These are phyloP conservation scores for Cliona cf. orientalis DNA, from an alignment of 37 sponge, comb jelly and placozoan genomes.

Conservation along the genomic window DNA sequence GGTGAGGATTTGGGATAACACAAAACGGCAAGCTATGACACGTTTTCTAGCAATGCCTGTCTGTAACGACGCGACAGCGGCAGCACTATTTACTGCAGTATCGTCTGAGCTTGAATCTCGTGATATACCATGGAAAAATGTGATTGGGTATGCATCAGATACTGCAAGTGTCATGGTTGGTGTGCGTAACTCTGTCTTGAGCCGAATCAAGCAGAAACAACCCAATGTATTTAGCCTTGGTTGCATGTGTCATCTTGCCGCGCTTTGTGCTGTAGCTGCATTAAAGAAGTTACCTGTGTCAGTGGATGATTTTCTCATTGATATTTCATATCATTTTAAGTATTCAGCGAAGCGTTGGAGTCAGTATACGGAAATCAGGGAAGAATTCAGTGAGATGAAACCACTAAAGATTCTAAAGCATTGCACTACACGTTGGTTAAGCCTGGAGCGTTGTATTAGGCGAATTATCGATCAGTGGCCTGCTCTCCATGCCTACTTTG, in stretches of 20 bases:
- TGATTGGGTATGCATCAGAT: conserved; percentile 35
- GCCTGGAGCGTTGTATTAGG: conserved; percentile 40
- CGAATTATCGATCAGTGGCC: conserved; percentile 41
- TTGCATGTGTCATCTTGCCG: conserved; percentile 34
- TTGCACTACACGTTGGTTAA: conserved; percentile 52
- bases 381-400: conserved; percentile 36
- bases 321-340: conserved; percentile 27
- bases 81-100: conserved; percentile 36
- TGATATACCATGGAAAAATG: conserved; percentile 28
- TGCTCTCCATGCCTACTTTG: conserved; percentile 46
- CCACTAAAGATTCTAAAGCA: conserved; percentile 43
- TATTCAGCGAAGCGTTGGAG: conserved; percentile 17
- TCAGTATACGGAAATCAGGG: conserved; percentile 18
- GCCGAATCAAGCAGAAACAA: conserved; percentile 13
- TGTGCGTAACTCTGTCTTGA: conserved; percentile 39
- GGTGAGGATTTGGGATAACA: conserved; percentile 49
- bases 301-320: conserved; percentile 32
- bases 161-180: conserved; percentile 40
- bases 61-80: conserved; percentile 39
- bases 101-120: neutral
- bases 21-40: neutral
- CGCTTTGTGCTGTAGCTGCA: conserved; percentile 17
- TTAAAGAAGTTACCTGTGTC: conserved; percentile 30
- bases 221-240: conserved; percentile 31
- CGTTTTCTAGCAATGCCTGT: conserved; percentile 55